Conservation (phyloP, 2,113 vertebrate species). For the Zapus hudsonius region DNA sequence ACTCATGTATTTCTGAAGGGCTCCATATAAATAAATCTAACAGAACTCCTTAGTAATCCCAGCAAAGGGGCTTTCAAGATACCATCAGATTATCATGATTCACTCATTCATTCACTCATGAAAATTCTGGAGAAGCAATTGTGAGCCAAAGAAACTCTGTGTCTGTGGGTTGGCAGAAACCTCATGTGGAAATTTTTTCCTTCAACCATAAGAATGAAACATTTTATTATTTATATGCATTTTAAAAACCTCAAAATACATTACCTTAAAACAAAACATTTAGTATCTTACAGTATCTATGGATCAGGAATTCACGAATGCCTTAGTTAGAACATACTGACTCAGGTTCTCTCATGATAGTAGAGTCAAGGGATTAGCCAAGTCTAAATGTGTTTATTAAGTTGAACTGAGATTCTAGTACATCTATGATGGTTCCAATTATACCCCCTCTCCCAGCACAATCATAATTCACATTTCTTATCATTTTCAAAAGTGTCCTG, state of each 20-base stretch:
- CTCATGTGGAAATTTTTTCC: neutral
- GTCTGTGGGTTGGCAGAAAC: neutral
- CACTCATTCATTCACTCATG: constrained; percentile 13
- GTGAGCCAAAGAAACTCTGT: neutral
- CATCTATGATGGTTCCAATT: neutral
- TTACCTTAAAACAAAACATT: constrained; percentile 23
- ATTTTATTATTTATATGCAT: neutral
- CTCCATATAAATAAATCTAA: neutral
- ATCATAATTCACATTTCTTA: constrained; percentile 32
- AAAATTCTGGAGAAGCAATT: neutral
- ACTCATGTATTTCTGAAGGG: constrained; percentile 36
- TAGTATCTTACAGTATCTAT: neutral
- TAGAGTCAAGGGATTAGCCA: constrained; percentile 36
- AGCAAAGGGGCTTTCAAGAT: constrained; percentile 33
- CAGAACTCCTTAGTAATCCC: constrained; percentile 37
- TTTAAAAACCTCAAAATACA: constrained; percentile 4
- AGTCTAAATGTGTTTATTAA: neutral
- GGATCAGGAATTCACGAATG: constrained; percentile 10
- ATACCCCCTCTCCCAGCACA: neutral
- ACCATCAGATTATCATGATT: constrained; percentile 32
- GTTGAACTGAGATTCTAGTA: neutral
- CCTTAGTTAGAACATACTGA: neutral
- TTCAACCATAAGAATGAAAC: constrained; percentile 1
- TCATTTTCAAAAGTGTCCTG: constrained; percentile 49
- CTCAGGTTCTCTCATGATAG: neutral